Conservation (phyloP, 1,140 invertebrate species). For the Drosophila orena region DNA sequence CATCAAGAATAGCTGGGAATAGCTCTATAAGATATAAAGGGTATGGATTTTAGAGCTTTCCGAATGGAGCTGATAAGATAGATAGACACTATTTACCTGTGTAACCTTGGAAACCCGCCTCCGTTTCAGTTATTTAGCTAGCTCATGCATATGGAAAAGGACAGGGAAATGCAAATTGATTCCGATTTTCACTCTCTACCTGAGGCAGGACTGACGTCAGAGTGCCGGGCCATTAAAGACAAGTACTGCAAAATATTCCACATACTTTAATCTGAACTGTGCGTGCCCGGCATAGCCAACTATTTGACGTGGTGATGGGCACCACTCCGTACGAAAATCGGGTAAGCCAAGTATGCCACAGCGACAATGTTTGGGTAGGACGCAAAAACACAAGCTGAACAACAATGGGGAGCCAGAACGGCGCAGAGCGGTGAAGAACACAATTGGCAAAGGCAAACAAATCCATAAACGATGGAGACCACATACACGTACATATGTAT, state of each 20-base stretch:
- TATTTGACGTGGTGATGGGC: slow-evolving; percentile 12
- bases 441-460: slow-evolving; percentile 64
- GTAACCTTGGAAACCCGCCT: slow-evolving; percentile 8
- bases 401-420: slow-evolving; percentile 3
- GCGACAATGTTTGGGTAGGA: slow-evolving; percentile 72
- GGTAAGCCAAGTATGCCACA: slow-evolving; percentile 63
- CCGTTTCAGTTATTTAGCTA: slow-evolving; percentile 1
- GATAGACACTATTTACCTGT: background rate
- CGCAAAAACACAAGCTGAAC: slow-evolving; percentile 32
- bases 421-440: slow-evolving; percentile 14
- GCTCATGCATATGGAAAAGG: slow-evolving; percentile 28
- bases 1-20: background rate
- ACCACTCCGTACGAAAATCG: slow-evolving; percentile 46
- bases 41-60: background rate
- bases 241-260: slow-evolving; percentile 40
- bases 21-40: background rate
- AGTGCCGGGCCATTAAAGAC: slow-evolving; percentile 28
- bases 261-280: slow-evolving; percentile 55
- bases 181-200: slow-evolving; percentile 27
- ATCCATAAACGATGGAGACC: slow-evolving; percentile 50
- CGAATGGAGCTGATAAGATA: background rate
- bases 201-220: slow-evolving; percentile 42
- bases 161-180: slow-evolving; percentile 25
- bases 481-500: too few relatives aligned
- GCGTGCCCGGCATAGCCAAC: slow-evolving; percentile 44